phyloP scores from a whole-genome alignment of 2,888 invertebrate species.

The Agrotis clavis region DNA sequence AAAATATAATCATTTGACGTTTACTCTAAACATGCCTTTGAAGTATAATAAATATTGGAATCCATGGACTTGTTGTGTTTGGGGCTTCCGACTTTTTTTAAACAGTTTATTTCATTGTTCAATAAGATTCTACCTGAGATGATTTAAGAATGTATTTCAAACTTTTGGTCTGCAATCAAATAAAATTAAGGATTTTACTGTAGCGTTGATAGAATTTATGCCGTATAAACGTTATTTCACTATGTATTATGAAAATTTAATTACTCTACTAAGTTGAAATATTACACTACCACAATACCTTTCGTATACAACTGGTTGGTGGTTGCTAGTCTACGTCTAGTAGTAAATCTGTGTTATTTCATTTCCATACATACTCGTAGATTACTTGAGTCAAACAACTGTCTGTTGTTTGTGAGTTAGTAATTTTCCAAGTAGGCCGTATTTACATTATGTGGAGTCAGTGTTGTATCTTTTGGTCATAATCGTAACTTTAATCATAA shows the following conservation, averaged over 20 bases:
- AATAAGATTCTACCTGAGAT: background rate
- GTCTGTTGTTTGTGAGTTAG: constrained; percentile 18
- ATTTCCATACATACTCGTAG: constrained; percentile 20
- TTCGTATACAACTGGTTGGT: constrained; percentile 34
- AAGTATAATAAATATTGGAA: constrained; percentile 17
- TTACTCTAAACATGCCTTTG: constrained; percentile 36
- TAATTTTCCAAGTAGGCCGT: constrained; percentile 23
- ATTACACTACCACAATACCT: constrained; percentile 40
- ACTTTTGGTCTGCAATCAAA: background rate
- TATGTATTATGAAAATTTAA: constrained; percentile 48
- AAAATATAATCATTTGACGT: constrained; percentile 31
- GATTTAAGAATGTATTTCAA: background rate
- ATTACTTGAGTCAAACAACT: constrained; percentile 27
- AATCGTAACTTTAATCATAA: constrained; percentile 9
- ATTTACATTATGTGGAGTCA: constrained; percentile 19
- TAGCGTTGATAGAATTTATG: background rate
- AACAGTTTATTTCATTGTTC: background rate
- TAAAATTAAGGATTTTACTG: constrained; percentile 13
- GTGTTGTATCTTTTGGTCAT: constrained; percentile 18
- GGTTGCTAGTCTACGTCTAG: constrained; percentile 20
- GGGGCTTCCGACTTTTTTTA: constrained; percentile 1
- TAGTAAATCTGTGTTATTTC: constrained; percentile 43
- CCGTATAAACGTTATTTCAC: constrained; percentile 22
- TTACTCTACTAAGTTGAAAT: constrained; percentile 45
- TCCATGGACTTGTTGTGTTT: background rate